phyloP scores from a whole-genome alignment of 2,113 vertebrate genomes.

The Gallinago undulata region DNA sequence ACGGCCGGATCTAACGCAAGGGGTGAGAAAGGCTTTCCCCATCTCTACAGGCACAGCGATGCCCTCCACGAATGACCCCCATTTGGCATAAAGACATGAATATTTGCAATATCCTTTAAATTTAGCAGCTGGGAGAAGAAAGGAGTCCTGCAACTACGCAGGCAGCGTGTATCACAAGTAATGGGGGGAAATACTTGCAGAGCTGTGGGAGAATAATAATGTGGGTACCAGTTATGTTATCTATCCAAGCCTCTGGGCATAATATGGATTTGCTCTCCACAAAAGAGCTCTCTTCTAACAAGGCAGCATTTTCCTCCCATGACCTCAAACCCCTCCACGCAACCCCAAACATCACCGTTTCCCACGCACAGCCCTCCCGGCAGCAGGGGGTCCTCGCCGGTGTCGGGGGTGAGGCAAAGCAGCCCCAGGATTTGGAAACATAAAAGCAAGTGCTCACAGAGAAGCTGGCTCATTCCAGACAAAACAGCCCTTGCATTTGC shows the following conservation, averaged over 20 bases:
- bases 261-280: neutral
- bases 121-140: neutral
- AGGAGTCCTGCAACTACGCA: neutral
- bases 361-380: neutral
- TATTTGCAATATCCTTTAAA: neutral
- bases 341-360: neutral
- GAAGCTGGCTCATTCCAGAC: neutral
- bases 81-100: neutral
- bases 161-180: neutral
- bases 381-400: accelerated
- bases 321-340: neutral
- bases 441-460: neutral
- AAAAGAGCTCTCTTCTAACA: neutral
- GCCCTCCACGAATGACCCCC: neutral
- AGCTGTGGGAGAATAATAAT: neutral
- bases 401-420: accelerated
- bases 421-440: neutral
- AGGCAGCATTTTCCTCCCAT: neutral
- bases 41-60: accelerated
- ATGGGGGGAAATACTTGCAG: neutral
- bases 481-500: neutral
- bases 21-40: neutral
- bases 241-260: neutral
- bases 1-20: accelerated
- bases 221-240: neutral